Base-by-base conservation (phyloP, 2,113 vertebrate genomes). In the Laticauda laticaudata region DNA sequence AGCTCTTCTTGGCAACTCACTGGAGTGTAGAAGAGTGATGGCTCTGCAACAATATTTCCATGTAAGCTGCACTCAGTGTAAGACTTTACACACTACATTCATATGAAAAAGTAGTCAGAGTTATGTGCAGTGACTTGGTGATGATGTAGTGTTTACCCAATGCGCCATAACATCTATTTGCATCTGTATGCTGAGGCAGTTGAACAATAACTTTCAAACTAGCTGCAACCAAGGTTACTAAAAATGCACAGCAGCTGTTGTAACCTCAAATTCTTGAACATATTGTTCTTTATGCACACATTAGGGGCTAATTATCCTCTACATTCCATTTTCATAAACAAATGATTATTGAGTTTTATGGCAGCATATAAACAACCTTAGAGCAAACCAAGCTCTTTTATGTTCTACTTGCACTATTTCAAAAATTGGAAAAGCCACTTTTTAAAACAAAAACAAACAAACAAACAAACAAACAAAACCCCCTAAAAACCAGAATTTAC, bases 231-330 rank as follows among this genome's bases (percentile, higher is more conserved):
- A 55, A 55, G 59, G 14, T 69, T 91, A 91, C 14, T 90, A 43
- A 87, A 91, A 2, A 2, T 81, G n/a, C 55, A 91, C 93, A 92
- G 0, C 51, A 92, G 0, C 81, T 93, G 5, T 69, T 94, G 34
- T 23, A 87, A 88, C 1, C 26, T 91, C 55, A 94, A 94, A 94
- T 21, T 85, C 56, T 64, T 43, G 91, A 92, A 15, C 3, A 20
- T 6, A 34, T 91, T 91, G 95, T 93, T 48, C 85, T 34, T 56
- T 94, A 3, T 88, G n/a, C 89, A 20, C 59, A 87, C 2, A 53
- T 90, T 56, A 91, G 59, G 64, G 8, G 26, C 1, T 92, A 89
- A 91, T 53, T 94, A 39, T 93, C 95, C 93, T 93, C 90, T 93
- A 29, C 91, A 91, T n/a, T 21, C 1, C 90, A 3, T 85, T 94